Evolutionary conservation across 2,888 invertebrate species (phyloP), one percentile per base, ranked within the genome.

Genomic region (Lithophane socia): DNA sequence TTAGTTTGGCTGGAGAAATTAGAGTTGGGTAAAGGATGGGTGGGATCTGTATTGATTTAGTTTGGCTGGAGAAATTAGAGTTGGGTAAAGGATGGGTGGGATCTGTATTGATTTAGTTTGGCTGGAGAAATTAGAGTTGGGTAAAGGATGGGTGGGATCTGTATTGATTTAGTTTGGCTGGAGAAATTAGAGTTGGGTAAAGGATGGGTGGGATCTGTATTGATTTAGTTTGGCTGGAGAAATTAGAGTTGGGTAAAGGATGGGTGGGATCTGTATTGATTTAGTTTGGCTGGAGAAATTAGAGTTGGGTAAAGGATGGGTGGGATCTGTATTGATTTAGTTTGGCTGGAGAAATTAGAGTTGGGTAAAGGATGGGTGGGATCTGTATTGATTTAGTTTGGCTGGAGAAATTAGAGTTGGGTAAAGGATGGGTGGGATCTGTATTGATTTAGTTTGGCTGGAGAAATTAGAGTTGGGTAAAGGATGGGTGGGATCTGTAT

Each of bases 151-250:
- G 83, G 79, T 78, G 71, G 71, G 71, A 83, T 67, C 64, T 47
- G n/a, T 24, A 24, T 44, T 58, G 44, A 44, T 60, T 65, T 56
- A 5, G 56, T 42, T 7, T 16, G 4, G n/a, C 16, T 16, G 18
- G 3, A 16, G 18, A 60, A 29, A n/a, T n/a, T n/a, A n/a, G 56
- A 56, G n/a, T 56, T 56, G 4, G 56, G 24, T 37, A 44, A 58
- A 24, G 61, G 65, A 71, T 83, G 66, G 83, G 79, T 78, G 71
- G 71, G 71, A 83, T 67, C 64, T 47, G n/a, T 24, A 24, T 44
- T 58, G 44, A 44, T 60, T 65, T 56, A 5, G 56, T 42, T 7
- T 16, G 4, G n/a, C 16, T 16, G 18, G 3, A 16, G 18, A 60
- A 29, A n/a, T n/a, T n/a, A n/a, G 56, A 56, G n/a, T 56, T 56